phyloP scores from a whole-genome alignment of 2,113 vertebrate genomes.

The Poeciliopsis prolifica region DNA sequence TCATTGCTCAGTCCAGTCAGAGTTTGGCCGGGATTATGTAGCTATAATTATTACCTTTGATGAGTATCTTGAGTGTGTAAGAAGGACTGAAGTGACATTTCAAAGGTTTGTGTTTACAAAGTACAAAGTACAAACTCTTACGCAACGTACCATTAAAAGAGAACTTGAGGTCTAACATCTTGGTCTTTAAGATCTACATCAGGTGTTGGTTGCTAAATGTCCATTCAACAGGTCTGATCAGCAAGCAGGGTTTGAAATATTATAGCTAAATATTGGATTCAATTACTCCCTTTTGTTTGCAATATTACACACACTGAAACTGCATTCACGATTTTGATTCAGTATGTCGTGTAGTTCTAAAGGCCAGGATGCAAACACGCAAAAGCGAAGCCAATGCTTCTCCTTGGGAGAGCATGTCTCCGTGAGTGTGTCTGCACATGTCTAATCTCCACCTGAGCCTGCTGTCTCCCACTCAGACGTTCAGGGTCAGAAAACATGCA shows the following conservation, averaged over 20 bases:
- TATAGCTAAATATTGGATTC: no score
- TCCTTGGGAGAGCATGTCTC: constrained; percentile 6
- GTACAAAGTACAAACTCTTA: background rate
- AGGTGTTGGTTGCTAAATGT: background rate
- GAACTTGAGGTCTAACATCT: background rate
- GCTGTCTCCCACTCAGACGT: constrained; percentile 38
- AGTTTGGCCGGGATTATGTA: constrained; percentile 32
- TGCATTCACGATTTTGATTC: no score
- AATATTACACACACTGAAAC: no score
- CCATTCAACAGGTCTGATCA: background rate
- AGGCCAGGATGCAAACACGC: background rate
- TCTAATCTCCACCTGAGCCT: constrained; percentile 68
- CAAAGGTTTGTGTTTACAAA: background rate
- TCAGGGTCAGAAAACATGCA: constrained; percentile 70
- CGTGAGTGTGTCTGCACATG: constrained; percentile 23
- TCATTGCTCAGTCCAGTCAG: constrained; percentile 1
- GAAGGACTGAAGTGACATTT: background rate
- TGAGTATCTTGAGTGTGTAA: background rate
- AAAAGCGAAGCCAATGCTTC: constrained; percentile 1
- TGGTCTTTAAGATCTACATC: background rate
- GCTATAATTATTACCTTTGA: constrained; percentile 31
- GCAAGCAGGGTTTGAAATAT: no score
- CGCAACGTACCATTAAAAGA: background rate
- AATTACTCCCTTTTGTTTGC: no score
- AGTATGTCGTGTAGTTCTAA: background rate